A percentile compares a stretch with the other conserved stretches of the same genome.
These are phyloP conservation scores for Botia kubotai DNA, from an alignment of 2,797 vertebrate species.

Conservation along the genomic window DNA sequence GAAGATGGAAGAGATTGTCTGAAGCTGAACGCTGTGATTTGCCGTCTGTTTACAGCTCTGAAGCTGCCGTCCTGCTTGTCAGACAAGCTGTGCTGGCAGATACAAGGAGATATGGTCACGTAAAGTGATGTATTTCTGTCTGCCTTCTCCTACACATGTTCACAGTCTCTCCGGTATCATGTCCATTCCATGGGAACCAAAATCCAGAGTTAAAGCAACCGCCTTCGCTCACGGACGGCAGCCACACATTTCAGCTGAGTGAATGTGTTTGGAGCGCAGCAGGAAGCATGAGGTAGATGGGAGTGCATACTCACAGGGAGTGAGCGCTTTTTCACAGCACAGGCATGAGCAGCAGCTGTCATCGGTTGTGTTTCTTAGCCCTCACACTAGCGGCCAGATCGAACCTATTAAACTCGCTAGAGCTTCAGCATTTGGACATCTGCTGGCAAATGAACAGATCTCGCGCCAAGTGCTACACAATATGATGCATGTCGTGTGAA, in stretches of 20 bases:
- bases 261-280: slow-evolving; percentile 41
- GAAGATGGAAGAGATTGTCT: slow-evolving; percentile 2
- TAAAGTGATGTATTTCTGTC: neutral
- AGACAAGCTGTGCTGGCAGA: slow-evolving; percentile 17
- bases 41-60: neutral
- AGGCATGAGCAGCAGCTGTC: slow-evolving; percentile 58
- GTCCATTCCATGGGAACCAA: slow-evolving; percentile 16
- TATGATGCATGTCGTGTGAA: neutral
- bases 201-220: neutral
- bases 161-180: slow-evolving; percentile 30
- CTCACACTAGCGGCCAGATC: slow-evolving; percentile 33
- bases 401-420: slow-evolving; percentile 40
- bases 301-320: slow-evolving; percentile 23
- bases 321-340: slow-evolving; percentile 43
- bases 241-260: slow-evolving; percentile 53
- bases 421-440: slow-evolving; percentile 34
- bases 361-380: slow-evolving; percentile 44
- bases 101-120: neutral
- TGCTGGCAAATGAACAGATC: slow-evolving; percentile 14
- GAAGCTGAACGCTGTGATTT: slow-evolving; percentile 20
- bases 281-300: slow-evolving; percentile 46
- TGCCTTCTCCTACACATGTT: slow-evolving; percentile 2
- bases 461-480: neutral
- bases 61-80: neutral
- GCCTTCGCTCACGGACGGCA: slow-evolving; percentile 23